Conservation (phyloP, 2,888 invertebrate species). For the Standfussiana lucernea region DNA sequence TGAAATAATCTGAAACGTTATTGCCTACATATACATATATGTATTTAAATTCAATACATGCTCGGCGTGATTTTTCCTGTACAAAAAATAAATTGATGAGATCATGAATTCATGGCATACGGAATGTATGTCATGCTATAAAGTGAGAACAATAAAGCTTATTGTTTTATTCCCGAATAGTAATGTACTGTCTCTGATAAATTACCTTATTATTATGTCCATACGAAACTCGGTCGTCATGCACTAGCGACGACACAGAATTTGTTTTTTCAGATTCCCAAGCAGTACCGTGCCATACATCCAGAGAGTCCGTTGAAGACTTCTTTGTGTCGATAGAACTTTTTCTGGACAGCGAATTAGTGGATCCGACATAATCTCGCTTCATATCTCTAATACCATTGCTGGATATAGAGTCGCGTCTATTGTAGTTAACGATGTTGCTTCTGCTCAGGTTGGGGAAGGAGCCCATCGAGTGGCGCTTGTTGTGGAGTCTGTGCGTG, state of each 20-base stretch:
- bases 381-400: slow-evolving; percentile 87
- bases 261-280: slow-evolving; percentile 93
- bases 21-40: background rate
- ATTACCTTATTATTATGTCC: slow-evolving; percentile 86
- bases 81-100: slow-evolving; percentile 31
- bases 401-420: slow-evolving; percentile 84
- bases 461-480: slow-evolving; percentile 87
- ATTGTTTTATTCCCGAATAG: slow-evolving; percentile 58
- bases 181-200: slow-evolving; percentile 66
- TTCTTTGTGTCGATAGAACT: slow-evolving; percentile 88
- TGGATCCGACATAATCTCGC: slow-evolving; percentile 89
- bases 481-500: slow-evolving; percentile 81
- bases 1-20: background rate
- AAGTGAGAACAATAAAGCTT: slow-evolving; percentile 40
- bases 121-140: background rate
- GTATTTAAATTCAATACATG: slow-evolving; percentile 10
- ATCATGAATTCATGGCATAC: slow-evolving; percentile 34
- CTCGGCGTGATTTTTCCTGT: slow-evolving; percentile 27
- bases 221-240: slow-evolving; percentile 89
- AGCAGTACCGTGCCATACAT: slow-evolving; percentile 92
- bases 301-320: slow-evolving; percentile 93
- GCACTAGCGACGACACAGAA: slow-evolving; percentile 91
- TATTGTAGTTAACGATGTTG: slow-evolving; percentile 85
- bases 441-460: slow-evolving; percentile 84
- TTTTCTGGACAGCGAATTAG: slow-evolving; percentile 87